Percentiles rank a stretch among this genome's conserved stretches.
Conservation (phyloP, 1,140 invertebrate genomes). For the Arctopsyche grandis region DNA sequence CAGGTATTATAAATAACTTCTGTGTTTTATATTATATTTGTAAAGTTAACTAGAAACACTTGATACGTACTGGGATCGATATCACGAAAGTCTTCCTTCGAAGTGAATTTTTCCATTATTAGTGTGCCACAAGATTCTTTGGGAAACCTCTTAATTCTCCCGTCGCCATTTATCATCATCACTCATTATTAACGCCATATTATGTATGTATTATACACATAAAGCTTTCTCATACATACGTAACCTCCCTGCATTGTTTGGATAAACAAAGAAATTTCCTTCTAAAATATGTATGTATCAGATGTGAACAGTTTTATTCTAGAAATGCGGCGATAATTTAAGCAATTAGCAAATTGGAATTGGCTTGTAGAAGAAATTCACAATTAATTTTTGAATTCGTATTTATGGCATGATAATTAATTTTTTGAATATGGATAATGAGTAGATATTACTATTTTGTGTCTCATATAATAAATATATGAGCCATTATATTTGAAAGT, state of each 20-base stretch:
- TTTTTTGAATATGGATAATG: too few species aligned
- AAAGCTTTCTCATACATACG: neutral
- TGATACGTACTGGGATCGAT: neutral
- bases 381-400: neutral
- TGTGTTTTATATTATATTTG: too few species aligned
- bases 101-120: conserved; percentile 29
- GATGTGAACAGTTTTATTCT: too few species aligned
- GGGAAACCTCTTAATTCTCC: conserved; percentile 28
- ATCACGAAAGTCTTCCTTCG: neutral
- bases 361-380: neutral
- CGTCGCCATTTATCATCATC: conserved; percentile 38
- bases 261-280: neutral
- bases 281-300: neutral
- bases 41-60: too few species aligned
- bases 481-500: too few species aligned
- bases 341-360: neutral
- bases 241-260: neutral
- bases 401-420: too few species aligned
- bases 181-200: conserved; percentile 27
- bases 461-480: too few species aligned
- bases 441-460: too few species aligned
- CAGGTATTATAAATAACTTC: too few species aligned
- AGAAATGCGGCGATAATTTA: too few species aligned
- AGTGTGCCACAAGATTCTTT: conserved; percentile 11
- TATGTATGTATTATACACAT: neutral